phyloP scores from a whole-genome alignment of 1,140 invertebrate genomes.

The Orius insidiosus region DNA sequence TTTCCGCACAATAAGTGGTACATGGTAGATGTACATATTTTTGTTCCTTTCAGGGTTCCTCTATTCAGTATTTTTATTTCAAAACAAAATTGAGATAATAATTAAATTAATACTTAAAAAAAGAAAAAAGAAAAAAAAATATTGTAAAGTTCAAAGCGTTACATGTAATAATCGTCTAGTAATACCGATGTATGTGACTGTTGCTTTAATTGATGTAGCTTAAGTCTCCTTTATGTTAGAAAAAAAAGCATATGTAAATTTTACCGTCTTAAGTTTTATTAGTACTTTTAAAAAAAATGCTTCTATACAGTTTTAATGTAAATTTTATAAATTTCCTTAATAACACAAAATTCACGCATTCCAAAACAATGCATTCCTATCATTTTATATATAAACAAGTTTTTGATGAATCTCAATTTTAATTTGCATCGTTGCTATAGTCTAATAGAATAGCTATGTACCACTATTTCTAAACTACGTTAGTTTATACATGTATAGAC shows the following conservation, averaged over 20 bases:
- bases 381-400: too few species aligned
- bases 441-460: conserved; percentile 4
- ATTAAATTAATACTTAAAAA: conserved; percentile 10
- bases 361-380: too few species aligned
- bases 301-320: too few species aligned
- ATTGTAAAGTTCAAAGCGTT: conserved; percentile 12
- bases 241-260: conserved; percentile 4
- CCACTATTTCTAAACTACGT: conserved; percentile 15
- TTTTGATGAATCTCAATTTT: too few species aligned
- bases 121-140: too few species aligned
- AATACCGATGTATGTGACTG: conserved; percentile 15
- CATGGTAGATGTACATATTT: too few species aligned
- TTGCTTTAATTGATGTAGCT: conserved; percentile 17
- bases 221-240: conserved; percentile 12
- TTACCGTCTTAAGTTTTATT: too few species aligned
- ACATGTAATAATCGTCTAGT: conserved; percentile 13
- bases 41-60: conserved; percentile 9
- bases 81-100: conserved; percentile 14
- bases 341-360: too few species aligned
- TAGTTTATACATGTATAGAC: conserved; percentile 17
- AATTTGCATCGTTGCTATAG: too few species aligned
- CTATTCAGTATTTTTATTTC: conserved; percentile 9
- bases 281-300: too few species aligned
- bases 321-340: too few species aligned
- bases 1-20: neutral